These are phyloP conservation scores for Heliornis fulica DNA, from an alignment of 2,113 vertebrate species.

Conservation along the genomic window DNA sequence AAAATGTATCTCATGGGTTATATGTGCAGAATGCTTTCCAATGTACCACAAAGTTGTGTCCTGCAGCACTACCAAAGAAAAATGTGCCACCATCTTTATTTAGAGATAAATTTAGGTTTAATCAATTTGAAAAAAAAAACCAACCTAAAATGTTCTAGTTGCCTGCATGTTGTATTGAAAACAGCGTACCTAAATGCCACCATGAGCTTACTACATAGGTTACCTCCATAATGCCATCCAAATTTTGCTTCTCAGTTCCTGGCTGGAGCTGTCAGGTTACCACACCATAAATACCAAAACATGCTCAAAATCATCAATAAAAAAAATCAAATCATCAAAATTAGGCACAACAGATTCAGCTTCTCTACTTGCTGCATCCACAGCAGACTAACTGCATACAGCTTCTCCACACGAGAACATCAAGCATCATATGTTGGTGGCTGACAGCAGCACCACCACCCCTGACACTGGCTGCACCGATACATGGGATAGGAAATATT, in stretches of 20 bases:
- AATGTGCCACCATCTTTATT: neutral
- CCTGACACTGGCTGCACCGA: neutral
- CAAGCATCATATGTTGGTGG: neutral
- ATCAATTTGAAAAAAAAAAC: neutral
- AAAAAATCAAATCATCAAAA: too few species aligned
- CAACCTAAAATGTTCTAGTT: neutral
- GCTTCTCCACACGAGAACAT: neutral
- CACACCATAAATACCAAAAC: neutral
- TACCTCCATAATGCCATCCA: neutral
- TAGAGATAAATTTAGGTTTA: neutral
- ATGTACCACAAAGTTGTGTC: neutral
- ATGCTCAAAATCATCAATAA: neutral
- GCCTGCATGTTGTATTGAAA: neutral
- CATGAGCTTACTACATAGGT: neutral
- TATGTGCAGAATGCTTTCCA: neutral
- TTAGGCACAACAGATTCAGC: neutral
- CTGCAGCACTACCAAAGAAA: neutral
- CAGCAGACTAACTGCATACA: neutral
- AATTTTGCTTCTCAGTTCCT: neutral
- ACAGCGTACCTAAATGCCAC: neutral
- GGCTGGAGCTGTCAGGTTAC: neutral
- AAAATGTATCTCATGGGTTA: neutral
- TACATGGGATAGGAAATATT: neutral
- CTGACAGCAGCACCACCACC: neutral
- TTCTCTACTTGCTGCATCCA: neutral